phyloP scores from a whole-genome alignment of 2,888 invertebrate genomes.

The Synergus umbraculus region DNA sequence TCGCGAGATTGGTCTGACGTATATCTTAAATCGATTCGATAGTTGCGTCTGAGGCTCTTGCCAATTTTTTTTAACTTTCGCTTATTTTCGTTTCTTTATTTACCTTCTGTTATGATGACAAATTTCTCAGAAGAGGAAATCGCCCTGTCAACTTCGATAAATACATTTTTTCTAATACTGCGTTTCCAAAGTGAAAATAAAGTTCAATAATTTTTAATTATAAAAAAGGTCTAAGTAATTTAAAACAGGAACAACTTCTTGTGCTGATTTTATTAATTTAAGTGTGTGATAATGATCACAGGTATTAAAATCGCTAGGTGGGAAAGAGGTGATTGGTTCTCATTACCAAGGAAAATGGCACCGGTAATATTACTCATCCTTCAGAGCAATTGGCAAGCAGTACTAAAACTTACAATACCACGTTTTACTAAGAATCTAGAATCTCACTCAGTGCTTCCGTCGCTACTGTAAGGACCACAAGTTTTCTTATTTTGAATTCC shows the following conservation, averaged over 20 bases:
- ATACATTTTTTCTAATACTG: neutral
- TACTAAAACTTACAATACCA: conserved; percentile 51
- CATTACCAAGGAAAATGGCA: conserved; percentile 18
- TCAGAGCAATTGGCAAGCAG: conserved; percentile 51
- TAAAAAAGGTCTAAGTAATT: too few relatives aligned
- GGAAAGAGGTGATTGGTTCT: neutral
- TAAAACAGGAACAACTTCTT: neutral
- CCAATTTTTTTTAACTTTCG: conserved; percentile 33
- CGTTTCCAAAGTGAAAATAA: too few relatives aligned
- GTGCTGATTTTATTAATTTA: neutral
- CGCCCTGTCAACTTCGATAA: neutral
- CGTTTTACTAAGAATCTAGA: conserved; percentile 53
- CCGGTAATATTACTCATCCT: conserved; percentile 41
- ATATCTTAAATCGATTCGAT: conserved; percentile 17
- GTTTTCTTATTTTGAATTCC: conserved; percentile 6
- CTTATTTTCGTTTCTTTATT: conserved; percentile 24
- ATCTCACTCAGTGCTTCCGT: conserved; percentile 56
- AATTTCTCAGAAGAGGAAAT: neutral
- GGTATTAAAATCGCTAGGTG: neutral
- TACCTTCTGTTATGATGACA: conserved; percentile 16
- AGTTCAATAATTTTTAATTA: too few relatives aligned
- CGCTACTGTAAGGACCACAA: conserved; percentile 50
- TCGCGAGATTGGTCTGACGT: neutral
- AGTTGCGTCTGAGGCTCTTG: neutral
- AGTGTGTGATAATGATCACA: neutral